Evolutionary conservation across 2,888 invertebrate species (phyloP).

Genomic region (Orthonevra nobilis): DNA sequence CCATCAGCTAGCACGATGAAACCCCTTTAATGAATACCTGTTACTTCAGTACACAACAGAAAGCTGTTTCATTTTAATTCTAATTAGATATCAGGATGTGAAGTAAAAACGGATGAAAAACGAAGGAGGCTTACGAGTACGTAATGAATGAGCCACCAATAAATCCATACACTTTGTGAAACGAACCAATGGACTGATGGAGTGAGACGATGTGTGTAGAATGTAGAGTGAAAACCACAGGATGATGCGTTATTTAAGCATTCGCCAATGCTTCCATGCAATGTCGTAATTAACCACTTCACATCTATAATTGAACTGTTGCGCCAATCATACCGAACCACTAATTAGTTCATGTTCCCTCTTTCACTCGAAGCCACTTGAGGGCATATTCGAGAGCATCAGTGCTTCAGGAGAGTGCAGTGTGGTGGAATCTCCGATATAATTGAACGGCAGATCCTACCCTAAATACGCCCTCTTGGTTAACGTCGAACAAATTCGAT

Average conservation of each 20-base stretch:
- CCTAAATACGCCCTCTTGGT: slow-evolving; percentile 38
- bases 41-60: background rate
- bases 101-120: slow-evolving; percentile 1
- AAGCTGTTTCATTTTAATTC: slow-evolving; percentile 10
- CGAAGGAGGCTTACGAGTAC: background rate
- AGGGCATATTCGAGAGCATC: slow-evolving; percentile 59
- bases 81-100: slow-evolving; percentile 18
- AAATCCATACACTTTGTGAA: no score
- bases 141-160: no score
- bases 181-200: background rate
- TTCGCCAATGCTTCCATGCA: slow-evolving; percentile 48
- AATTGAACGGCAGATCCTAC: slow-evolving; percentile 66
- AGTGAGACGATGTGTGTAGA: no score
- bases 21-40: slow-evolving; percentile 38
- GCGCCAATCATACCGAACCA: slow-evolving; percentile 68
- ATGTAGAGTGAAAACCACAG: slow-evolving; percentile 10
- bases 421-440: slow-evolving; percentile 62
- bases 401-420: slow-evolving; percentile 44
- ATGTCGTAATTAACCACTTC: slow-evolving; percentile 69
- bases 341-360: slow-evolving; percentile 67
- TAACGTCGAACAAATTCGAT: slow-evolving; percentile 60
- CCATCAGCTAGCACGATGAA: slow-evolving; percentile 1
- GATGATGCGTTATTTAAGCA: slow-evolving; percentile 52
- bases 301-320: slow-evolving; percentile 70
- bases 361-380: slow-evolving; percentile 64